Conservation (phyloP, 1,140 invertebrate genomes). For the Drosophila pruinosa region DNA sequence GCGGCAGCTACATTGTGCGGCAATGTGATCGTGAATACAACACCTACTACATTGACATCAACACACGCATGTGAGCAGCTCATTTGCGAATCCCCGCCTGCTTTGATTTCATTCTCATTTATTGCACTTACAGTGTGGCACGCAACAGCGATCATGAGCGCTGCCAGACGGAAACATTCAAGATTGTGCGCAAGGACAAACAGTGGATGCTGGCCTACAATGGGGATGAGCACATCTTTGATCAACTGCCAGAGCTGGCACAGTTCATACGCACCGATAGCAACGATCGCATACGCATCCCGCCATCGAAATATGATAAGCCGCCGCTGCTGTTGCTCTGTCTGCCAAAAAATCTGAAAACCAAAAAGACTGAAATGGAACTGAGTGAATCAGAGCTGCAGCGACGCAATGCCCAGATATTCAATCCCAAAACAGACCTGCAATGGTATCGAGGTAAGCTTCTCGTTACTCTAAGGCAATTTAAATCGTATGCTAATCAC, state of each 20-base stretch:
- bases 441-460: conserved; percentile 86
- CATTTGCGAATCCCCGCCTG: no score
- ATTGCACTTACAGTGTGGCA: conserved; percentile 26
- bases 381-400: conserved; percentile 67
- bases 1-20: conserved; percentile 91
- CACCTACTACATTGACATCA: conserved; percentile 91
- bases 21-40: conserved; percentile 91
- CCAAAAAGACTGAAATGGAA: conserved; percentile 78
- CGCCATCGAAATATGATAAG: conserved; percentile 93
- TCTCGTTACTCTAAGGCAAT: no score
- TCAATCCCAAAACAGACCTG: conserved; percentile 85
- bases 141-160: conserved; percentile 52
- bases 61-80: conserved; percentile 86
- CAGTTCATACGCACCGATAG: conserved; percentile 63
- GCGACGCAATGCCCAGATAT: conserved; percentile 69
- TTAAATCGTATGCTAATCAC: no score
- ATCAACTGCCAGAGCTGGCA: conserved; percentile 60
- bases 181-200: conserved; percentile 83
- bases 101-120: neutral
- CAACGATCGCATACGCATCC: conserved; percentile 84
- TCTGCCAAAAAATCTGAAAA: conserved; percentile 81
- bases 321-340: conserved; percentile 89
- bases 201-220: conserved; percentile 63
- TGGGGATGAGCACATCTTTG: conserved; percentile 43
- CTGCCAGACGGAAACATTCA: conserved; percentile 88